These are phyloP conservation scores for Halcyon smyrnensis DNA, from an alignment of 2,797 vertebrate genomes.

Conservation along the genomic window DNA sequence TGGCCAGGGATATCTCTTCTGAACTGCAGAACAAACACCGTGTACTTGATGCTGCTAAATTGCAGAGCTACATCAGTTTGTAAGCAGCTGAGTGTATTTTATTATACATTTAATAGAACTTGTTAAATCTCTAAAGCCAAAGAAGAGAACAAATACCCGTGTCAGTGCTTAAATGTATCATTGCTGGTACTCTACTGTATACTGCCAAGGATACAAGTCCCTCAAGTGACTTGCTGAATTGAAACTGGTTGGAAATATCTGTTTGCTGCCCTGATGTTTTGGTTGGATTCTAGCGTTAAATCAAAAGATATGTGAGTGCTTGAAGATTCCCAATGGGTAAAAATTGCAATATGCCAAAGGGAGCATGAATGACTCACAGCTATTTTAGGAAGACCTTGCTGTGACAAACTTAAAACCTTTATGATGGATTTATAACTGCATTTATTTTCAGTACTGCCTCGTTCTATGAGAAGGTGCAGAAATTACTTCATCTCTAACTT, in stretches of 20 bases:
- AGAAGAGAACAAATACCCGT: neutral
- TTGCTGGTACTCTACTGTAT: neutral
- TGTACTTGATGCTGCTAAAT: neutral
- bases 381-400: constrained; percentile 25
- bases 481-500: neutral
- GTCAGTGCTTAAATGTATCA: neutral
- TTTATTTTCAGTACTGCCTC: neutral
- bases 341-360: neutral
- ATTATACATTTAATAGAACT: neutral
- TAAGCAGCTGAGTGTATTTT: neutral
- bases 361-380: neutral
- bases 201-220: neutral
- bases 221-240: neutral
- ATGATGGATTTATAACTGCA: neutral
- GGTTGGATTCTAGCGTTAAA: neutral
- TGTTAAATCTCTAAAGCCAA: neutral
- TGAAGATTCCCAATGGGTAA: neutral
- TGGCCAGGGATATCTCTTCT: neutral
- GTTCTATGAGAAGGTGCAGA: neutral
- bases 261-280: neutral
- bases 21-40: neutral
- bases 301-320: neutral
- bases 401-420: neutral
- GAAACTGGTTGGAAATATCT: neutral
- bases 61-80: neutral